Percentiles rank a stretch among this genome's conserved stretches.
phyloP scores from a whole-genome alignment of 2,113 vertebrate genomes.

The Porphyrio hochstetteri region DNA sequence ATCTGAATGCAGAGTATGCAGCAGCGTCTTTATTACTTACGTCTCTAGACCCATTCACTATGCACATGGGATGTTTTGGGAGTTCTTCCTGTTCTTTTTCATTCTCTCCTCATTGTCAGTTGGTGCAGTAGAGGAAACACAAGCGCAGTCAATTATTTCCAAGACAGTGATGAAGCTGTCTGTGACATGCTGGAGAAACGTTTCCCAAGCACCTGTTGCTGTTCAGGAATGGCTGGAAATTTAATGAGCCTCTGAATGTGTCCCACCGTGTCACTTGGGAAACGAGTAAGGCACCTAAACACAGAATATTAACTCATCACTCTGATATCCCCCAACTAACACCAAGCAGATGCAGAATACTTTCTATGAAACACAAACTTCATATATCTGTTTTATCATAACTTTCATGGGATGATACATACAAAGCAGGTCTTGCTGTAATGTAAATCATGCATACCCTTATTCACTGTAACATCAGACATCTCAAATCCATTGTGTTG shows the following conservation, averaged over 20 bases:
- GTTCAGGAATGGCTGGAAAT: slow-evolving; percentile 67
- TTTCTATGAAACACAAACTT: slow-evolving; percentile 35
- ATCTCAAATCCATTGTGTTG: slow-evolving; percentile 14
- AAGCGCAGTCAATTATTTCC: slow-evolving; percentile 36
- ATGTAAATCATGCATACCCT: slow-evolving; percentile 32
- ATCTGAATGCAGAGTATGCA: not conserved
- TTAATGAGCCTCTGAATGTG: slow-evolving; percentile 66
- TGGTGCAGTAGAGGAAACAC: not conserved
- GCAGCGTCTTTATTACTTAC: not conserved
- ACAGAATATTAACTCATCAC: slow-evolving; percentile 62
- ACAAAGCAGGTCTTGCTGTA: not conserved
- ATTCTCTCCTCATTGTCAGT: not conserved
- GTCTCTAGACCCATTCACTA: not conserved
- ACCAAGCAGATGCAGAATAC: slow-evolving; percentile 1
- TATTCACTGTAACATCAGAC: slow-evolving; percentile 13
- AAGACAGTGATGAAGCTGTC: slow-evolving; percentile 59
- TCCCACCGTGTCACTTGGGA: slow-evolving; percentile 50
- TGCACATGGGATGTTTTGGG: slow-evolving; percentile 34
- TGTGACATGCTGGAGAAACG: slow-evolving; percentile 51
- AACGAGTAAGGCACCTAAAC: slow-evolving; percentile 63
- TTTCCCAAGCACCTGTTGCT: slow-evolving; percentile 72
- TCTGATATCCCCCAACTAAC: slow-evolving; percentile 27
- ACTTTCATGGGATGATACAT: not conserved
- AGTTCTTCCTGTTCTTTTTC: slow-evolving; percentile 60
- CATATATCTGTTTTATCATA: not conserved